These are phyloP conservation scores for Thecocarcelia acutangulata DNA, from an alignment of 2,888 invertebrate genomes.

Conservation along the genomic window DNA sequence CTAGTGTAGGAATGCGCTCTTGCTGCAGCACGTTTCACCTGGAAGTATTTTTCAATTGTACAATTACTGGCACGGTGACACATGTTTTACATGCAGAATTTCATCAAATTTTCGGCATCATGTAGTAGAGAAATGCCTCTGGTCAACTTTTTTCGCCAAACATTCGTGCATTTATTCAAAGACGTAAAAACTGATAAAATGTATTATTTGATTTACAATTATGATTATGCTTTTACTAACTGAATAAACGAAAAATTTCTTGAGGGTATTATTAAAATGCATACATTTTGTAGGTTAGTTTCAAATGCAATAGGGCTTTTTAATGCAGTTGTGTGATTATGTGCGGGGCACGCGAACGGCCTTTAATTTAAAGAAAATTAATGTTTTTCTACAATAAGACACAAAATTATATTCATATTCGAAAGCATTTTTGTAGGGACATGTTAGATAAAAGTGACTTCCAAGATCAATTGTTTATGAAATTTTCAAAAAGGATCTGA, in stretches of 20 bases:
- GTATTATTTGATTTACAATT: constrained; percentile 5
- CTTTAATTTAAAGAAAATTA: too few relatives aligned
- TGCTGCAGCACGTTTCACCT: constrained; percentile 4
- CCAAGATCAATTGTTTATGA: too few relatives aligned
- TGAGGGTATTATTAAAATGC: not conserved
- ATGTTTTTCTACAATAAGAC: too few relatives aligned
- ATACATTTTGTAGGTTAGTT: not conserved
- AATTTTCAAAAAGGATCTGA: too few relatives aligned
- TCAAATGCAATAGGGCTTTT: not conserved
- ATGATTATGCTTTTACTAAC: not conserved
- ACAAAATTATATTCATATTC: too few relatives aligned
- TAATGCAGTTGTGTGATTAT: too few relatives aligned
- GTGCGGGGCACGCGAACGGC: too few relatives aligned
- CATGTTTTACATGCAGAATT: constrained; percentile 17
- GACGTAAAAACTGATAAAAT: constrained; percentile 8
- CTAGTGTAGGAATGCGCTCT: constrained; percentile 1
- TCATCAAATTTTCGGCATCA: not conserved
- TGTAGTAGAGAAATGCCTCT: constrained; percentile 10
- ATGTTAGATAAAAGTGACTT: too few relatives aligned
- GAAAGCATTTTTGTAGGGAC: too few relatives aligned
- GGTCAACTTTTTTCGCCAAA: constrained; percentile 1
- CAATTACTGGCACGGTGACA: constrained; percentile 32
- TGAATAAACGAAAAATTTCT: constrained; percentile 2
- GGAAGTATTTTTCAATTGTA: constrained; percentile 35
- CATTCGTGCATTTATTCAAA: not conserved